phyloP scores from a whole-genome alignment of 2,888 invertebrate genomes.

The Tachina fera region DNA sequence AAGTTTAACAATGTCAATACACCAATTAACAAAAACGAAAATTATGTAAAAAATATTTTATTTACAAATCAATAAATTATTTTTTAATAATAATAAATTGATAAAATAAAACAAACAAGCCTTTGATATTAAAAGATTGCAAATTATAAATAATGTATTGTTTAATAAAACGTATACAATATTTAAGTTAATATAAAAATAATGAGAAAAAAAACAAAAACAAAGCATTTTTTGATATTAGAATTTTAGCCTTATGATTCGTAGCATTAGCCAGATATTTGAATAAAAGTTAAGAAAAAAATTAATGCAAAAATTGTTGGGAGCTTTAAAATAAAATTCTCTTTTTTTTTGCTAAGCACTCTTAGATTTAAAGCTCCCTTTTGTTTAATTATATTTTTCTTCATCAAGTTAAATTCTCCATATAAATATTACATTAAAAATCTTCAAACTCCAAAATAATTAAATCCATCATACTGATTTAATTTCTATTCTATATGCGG shows the following conservation, averaged over 20 bases:
- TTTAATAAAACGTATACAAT: slow-evolving; percentile 35
- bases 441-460: not conserved
- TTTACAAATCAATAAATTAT: slow-evolving; percentile 38
- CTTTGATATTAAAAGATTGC: slow-evolving; percentile 65
- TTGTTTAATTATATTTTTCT: slow-evolving; percentile 9
- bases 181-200: slow-evolving; percentile 38
- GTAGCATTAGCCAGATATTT: slow-evolving; percentile 67
- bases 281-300: slow-evolving; percentile 28
- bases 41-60: slow-evolving; percentile 44
- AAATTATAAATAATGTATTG: slow-evolving; percentile 18
- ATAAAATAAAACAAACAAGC: slow-evolving; percentile 56
- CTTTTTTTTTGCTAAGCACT: not conserved
- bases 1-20: slow-evolving; percentile 72
- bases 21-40: slow-evolving; percentile 72
- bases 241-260: slow-evolving; percentile 73
- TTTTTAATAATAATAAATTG: not conserved
- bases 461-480: slow-evolving; percentile 79
- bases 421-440: not conserved
- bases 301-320: slow-evolving; percentile 49
- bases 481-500: slow-evolving; percentile 84
- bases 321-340: slow-evolving; percentile 9
- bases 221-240: slow-evolving; percentile 70
- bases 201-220: slow-evolving; percentile 35
- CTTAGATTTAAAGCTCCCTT: slow-evolving; percentile 10
- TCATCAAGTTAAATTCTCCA: not conserved